Base-by-base conservation (phyloP, 2,797 vertebrate species). In the Mionectes olivaceus region DNA sequence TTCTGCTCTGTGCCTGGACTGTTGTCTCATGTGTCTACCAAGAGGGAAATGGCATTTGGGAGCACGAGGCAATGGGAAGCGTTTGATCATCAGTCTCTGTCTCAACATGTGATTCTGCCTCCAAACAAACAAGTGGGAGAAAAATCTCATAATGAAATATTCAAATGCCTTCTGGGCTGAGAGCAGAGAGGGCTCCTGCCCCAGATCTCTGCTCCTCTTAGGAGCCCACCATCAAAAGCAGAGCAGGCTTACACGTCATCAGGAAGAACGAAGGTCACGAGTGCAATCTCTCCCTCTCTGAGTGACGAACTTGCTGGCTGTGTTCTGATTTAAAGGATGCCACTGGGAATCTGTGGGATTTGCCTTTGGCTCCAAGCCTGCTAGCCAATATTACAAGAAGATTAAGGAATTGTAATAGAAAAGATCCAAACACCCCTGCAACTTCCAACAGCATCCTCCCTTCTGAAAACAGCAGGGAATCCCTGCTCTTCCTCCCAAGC, bases 291-390 rank as follows among this genome's bases (percentile, higher is more conserved):
- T 68, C 57, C 69, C 39, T 85, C 75, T 86, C 50, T 0, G 8
- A 73, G 53, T 65, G 67, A 65, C 0, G 2, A 74, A 74, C 2
- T 6, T 0, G 0, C 22, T 3, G 9, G 21, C 59, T 19, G 6
- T 68, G 28, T 25, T 63, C 74, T 52, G 28, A 27, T 61, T 73
- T 69, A 67, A 69, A 65, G 68, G 55, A 21, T 19, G n/a, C 35
- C 78, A 22, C 19, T 43, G 70, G 57, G 46, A 81, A 69, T 57
- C 23, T 71, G 53, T 39, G 67, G 47, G 77, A 67, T 88, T 61
- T 90, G 74, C 80, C 37, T 94, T 67, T 84, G 80, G 73, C 87
- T 88, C 75, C n/a, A 30, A 64, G 59, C 46, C 82, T 57, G 50
- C 76, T 19, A 50, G 70, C 47, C 80, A 61, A 11, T 76, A 56